Evolutionary conservation across 1,140 invertebrate species (phyloP).

Genomic region (Saccostrea cuccullata): DNA sequence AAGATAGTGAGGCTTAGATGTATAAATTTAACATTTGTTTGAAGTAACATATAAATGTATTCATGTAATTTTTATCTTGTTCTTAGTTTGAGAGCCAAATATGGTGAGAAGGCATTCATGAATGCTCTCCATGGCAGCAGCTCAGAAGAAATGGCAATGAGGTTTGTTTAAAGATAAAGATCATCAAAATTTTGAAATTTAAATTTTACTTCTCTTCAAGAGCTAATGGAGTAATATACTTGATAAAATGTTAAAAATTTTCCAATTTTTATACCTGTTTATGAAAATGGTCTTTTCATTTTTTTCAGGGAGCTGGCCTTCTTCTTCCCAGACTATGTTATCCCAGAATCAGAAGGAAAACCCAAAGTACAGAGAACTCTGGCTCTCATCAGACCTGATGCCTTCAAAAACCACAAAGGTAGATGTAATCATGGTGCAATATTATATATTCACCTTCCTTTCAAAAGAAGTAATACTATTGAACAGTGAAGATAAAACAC

Average conservation of each 20-base stretch:
- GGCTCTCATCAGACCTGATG: constrained; percentile 78
- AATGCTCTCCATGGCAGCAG: constrained; percentile 77
- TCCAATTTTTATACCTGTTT: no score
- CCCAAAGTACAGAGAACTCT: constrained; percentile 75
- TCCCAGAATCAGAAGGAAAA: constrained; percentile 64
- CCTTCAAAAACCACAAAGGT: constrained; percentile 73
- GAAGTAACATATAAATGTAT: no score
- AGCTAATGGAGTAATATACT: no score
- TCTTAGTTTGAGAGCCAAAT: constrained; percentile 75
- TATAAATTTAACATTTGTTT: no score
- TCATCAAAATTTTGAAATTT: background rate
- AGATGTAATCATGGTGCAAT: no score
- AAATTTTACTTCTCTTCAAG: no score
- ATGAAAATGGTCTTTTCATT: no score
- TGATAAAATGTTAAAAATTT: no score
- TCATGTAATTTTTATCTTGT: background rate
- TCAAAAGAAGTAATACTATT: no score
- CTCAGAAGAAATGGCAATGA: constrained; percentile 68
- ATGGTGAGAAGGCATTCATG: constrained; percentile 69
- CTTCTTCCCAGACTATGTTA: constrained; percentile 77
- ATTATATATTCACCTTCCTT: no score
- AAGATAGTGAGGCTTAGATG: no score
- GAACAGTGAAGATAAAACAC: no score
- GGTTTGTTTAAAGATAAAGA: constrained; percentile 55
- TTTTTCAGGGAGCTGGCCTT: constrained; percentile 76